phyloP scores from a whole-genome alignment of 2,113 vertebrate species.

The Agelaius phoeniceus region DNA sequence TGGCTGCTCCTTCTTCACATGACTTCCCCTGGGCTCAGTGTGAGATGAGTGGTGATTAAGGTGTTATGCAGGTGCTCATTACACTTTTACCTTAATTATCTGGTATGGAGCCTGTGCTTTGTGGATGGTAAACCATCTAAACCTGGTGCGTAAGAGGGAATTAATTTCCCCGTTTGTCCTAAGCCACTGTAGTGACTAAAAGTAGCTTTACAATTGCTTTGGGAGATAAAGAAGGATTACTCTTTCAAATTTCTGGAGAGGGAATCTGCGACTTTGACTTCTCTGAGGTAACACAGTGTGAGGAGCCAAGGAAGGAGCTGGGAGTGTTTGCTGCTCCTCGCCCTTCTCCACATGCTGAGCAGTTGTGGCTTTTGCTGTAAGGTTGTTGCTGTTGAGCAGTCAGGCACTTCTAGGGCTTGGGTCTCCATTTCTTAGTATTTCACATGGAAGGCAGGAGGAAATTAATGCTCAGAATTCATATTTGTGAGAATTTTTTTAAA shows the following conservation, averaged over 20 bases:
- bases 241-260: neutral
- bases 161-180: neutral
- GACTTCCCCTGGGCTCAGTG: neutral
- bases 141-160: neutral
- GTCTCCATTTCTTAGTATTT: neutral
- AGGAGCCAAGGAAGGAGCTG: neutral
- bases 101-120: neutral
- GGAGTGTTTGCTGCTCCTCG: neutral
- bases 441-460: neutral
- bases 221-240: neutral
- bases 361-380: accelerated
- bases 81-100: neutral
- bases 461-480: neutral
- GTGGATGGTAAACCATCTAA: neutral
- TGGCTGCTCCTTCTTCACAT: neutral
- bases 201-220: neutral
- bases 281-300: neutral
- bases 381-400: neutral
- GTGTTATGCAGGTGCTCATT: neutral
- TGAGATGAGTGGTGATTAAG: neutral
- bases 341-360: neutral
- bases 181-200: neutral
- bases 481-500: neutral
- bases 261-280: neutral
- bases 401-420: neutral